phyloP scores from a whole-genome alignment of 2,888 invertebrate genomes.

The Cyclophora punctaria region DNA sequence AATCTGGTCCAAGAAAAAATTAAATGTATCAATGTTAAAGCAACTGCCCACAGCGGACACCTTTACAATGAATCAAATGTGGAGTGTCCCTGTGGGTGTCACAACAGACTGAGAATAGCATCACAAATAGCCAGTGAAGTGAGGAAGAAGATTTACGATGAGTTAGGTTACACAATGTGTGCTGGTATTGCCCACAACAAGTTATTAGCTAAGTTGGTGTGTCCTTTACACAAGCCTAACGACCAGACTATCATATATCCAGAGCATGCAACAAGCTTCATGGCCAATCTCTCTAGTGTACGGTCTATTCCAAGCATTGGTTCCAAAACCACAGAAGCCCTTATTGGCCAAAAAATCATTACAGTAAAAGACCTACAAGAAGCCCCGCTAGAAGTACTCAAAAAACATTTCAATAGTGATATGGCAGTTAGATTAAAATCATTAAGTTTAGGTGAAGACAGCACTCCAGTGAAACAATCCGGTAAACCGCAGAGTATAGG shows the following conservation, averaged over 20 bases:
- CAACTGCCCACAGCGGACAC: conserved; percentile 70
- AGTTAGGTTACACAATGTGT: conserved; percentile 84
- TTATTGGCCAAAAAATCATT: conserved; percentile 78
- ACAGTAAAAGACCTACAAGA: conserved; percentile 81
- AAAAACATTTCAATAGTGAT: conserved; percentile 79
- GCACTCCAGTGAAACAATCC: conserved; percentile 80
- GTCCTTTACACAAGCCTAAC: conserved; percentile 84
- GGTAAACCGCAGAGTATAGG: conserved; percentile 87
- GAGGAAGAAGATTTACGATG: conserved; percentile 78
- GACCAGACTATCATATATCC: conserved; percentile 87
- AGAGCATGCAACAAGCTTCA: conserved; percentile 77
- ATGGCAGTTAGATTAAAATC: conserved; percentile 81
- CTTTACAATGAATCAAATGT: conserved; percentile 71
- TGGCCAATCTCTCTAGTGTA: conserved; percentile 78
- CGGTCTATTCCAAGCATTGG: conserved; percentile 86
- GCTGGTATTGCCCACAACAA: conserved; percentile 91
- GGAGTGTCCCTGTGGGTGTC: conserved; percentile 85
- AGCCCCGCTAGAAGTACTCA: conserved; percentile 71
- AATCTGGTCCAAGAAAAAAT: conserved; percentile 75
- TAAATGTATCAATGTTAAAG: conserved; percentile 46
- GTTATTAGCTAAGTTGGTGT: conserved; percentile 85
- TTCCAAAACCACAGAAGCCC: conserved; percentile 78
- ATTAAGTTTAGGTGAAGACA: conserved; percentile 84
- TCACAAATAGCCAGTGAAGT: conserved; percentile 85
- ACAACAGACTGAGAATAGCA: conserved; percentile 79